Percentiles rank a stretch among this genome's conserved stretches.
Conservation (phyloP, 1,140 invertebrate genomes). For the Drosophila lowei region DNA sequence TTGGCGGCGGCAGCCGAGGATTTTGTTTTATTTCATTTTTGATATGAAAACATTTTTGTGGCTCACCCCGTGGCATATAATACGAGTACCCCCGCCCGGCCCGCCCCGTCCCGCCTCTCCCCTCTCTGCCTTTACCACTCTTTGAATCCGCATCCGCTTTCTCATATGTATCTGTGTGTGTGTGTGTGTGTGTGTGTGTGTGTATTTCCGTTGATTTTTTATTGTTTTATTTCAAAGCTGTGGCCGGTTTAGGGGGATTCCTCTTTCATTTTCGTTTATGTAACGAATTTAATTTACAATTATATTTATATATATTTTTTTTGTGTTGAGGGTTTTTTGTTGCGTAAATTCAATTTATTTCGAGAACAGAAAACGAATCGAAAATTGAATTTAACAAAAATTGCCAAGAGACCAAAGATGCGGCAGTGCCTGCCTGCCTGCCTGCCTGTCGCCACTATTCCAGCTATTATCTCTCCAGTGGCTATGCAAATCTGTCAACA, state of each 20-base stretch:
- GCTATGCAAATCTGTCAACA: constrained; percentile 52
- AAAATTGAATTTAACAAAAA: constrained; percentile 54
- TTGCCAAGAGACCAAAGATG: constrained; percentile 20
- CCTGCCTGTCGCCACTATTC: neutral
- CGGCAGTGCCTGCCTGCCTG: neutral
- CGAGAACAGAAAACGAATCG: constrained; percentile 56
- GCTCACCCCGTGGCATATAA: constrained; percentile 45
- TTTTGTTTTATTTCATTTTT: constrained; percentile 82
- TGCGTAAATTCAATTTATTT: constrained; percentile 63
- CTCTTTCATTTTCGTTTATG: constrained; percentile 65
- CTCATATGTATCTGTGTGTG: constrained; percentile 6
- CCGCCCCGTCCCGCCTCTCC: constrained; percentile 2
- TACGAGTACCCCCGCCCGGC: constrained; percentile 2
- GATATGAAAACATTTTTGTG: constrained; percentile 79
- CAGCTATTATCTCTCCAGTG: constrained; percentile 7
- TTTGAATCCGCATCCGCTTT: constrained; percentile 7
- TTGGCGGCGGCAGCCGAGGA: constrained; percentile 61
- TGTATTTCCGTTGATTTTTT: constrained; percentile 69
- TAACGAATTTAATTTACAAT: constrained; percentile 78
- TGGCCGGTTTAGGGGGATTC: neutral
- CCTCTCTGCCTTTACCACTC: neutral
- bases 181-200: constrained; percentile 23
- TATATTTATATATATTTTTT: constrained; percentile 73
- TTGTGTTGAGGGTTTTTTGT: constrained; percentile 8
- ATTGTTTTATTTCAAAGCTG: constrained; percentile 65